phyloP scores from a whole-genome alignment of 1,140 invertebrate genomes.

The Sitobion miscanthi region DNA sequence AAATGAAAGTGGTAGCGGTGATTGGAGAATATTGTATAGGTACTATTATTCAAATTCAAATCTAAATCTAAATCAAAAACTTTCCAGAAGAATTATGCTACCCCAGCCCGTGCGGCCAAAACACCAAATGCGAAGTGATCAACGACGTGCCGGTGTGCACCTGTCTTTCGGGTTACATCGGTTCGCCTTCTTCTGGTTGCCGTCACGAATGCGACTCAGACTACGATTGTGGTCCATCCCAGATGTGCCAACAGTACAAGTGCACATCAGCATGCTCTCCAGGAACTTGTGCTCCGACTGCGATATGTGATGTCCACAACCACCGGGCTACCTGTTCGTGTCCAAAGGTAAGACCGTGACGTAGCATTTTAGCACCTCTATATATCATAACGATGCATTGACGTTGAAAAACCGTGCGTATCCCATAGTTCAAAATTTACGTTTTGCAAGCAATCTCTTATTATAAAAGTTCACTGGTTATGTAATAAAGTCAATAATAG shows the following conservation, averaged over 20 bases:
- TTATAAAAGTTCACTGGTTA: too few species aligned
- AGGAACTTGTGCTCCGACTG: conserved; percentile 76
- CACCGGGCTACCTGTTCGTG: conserved; percentile 83
- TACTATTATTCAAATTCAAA: too few species aligned
- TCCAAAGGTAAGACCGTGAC: conserved; percentile 68
- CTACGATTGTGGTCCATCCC: conserved; percentile 72
- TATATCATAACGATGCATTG: too few species aligned
- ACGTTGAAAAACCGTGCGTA: too few species aligned
- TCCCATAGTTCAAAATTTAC: too few species aligned
- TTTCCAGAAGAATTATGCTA: conserved; percentile 77
- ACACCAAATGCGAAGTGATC: conserved; percentile 79
- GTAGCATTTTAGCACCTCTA: neutral
- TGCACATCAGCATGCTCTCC: conserved; percentile 78
- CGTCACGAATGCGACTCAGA: conserved; percentile 80
- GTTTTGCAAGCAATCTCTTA: too few species aligned
- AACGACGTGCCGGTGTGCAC: conserved; percentile 78
- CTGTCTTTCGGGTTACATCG: conserved; percentile 74
- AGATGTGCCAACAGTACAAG: conserved; percentile 76
- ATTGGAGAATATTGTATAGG: too few species aligned
- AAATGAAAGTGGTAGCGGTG: too few species aligned
- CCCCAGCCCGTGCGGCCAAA: conserved; percentile 78
- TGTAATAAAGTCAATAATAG: too few species aligned
- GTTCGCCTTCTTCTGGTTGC: conserved; percentile 77
- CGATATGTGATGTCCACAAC: conserved; percentile 78
- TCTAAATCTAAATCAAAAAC: neutral